A percentile compares a stretch with the other conserved stretches of the same genome.
phyloP scores from a whole-genome alignment of 2,113 vertebrate genomes.

The Coturnix japonica region DNA sequence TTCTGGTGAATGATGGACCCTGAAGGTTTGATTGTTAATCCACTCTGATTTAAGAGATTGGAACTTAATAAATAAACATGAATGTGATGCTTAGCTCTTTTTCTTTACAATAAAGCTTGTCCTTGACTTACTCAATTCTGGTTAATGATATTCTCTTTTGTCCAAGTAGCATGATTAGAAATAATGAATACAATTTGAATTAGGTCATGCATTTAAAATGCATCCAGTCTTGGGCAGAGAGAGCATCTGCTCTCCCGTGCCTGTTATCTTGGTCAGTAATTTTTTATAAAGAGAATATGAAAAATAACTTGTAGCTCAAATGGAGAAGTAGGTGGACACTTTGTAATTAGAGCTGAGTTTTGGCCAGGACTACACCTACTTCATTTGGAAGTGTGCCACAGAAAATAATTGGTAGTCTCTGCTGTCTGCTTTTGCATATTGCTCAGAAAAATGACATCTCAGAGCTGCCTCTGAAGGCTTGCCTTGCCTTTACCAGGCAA shows the following conservation, averaged over 20 bases:
- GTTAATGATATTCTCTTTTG: background rate
- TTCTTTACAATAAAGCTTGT: background rate
- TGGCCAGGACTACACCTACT: slow-evolving; percentile 58
- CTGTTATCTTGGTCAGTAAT: background rate
- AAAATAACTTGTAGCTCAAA: slow-evolving; percentile 34
- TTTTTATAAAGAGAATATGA: background rate
- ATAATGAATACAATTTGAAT: background rate
- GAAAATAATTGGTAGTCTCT: slow-evolving; percentile 27
- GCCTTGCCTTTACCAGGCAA: background rate
- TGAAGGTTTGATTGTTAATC: background rate
- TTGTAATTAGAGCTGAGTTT: slow-evolving; percentile 47
- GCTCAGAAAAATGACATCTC: background rate
- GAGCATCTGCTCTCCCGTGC: background rate
- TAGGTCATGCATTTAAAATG: background rate
- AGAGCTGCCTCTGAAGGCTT: background rate
- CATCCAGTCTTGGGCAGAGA: background rate
- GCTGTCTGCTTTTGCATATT: slow-evolving; percentile 19
- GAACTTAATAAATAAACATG: background rate
- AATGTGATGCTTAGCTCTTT: background rate
- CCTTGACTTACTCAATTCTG: background rate
- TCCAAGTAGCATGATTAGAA: background rate
- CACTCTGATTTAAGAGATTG: background rate
- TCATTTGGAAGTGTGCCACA: background rate
- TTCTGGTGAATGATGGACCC: background rate
- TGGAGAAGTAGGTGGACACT: slow-evolving; percentile 52